Evolutionary conservation across 2,797 vertebrate genomes (phyloP).

Genomic region (Eleutherodactylus coqui): DNA sequence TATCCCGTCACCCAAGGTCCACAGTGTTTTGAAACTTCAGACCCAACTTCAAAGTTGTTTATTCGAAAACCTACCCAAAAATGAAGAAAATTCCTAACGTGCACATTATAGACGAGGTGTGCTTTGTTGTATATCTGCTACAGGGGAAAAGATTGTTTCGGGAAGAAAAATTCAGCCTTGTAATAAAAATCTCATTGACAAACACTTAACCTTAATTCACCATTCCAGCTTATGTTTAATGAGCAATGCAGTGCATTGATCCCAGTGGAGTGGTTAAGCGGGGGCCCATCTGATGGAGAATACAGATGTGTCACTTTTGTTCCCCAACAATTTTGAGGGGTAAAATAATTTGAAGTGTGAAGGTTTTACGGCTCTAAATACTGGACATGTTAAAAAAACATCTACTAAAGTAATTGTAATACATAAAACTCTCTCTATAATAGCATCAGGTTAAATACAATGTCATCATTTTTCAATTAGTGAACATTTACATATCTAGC

Average conservation of each 20-base stretch:
- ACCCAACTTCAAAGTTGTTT: slow-evolving; percentile 35
- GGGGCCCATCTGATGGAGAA: slow-evolving; percentile 44
- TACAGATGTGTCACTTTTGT: slow-evolving; percentile 52
- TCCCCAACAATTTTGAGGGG: slow-evolving; percentile 9
- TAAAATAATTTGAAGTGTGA: not conserved
- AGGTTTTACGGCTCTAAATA: not conserved
- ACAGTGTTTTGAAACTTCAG: slow-evolving; percentile 40
- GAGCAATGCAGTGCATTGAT: slow-evolving; percentile 43
- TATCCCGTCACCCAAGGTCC: slow-evolving; percentile 33
- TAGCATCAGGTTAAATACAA: not conserved
- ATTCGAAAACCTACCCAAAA: slow-evolving; percentile 32
- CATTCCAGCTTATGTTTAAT: slow-evolving; percentile 47
- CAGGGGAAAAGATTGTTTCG: slow-evolving; percentile 20
- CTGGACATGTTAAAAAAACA: not conserved
- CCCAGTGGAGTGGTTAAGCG: slow-evolving; percentile 37
- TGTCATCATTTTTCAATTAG: not conserved
- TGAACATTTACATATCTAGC: not conserved
- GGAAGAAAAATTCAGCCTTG: slow-evolving; percentile 37
- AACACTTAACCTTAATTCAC: slow-evolving; percentile 53
- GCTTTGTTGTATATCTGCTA: slow-evolving; percentile 33
- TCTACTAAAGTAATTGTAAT: not conserved
- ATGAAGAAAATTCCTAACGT: not conserved
- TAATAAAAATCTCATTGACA: slow-evolving; percentile 55
- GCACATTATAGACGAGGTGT: not conserved
- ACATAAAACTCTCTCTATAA: not conserved